phyloP scores from a whole-genome alignment of 2,888 invertebrate genomes.

The Hypomecis punctinalis region DNA sequence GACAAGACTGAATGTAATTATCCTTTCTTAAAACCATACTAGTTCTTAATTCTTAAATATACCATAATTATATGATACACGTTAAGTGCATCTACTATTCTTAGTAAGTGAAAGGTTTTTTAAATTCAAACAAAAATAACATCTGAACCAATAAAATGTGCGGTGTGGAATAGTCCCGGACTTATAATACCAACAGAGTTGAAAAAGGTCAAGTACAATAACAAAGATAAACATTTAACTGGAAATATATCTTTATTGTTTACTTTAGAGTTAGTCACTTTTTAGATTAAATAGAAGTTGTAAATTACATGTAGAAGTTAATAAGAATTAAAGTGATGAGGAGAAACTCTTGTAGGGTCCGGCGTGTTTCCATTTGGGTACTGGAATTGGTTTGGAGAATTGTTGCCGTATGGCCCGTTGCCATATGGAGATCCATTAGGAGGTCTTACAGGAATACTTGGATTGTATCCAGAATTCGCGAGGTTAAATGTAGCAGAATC shows the following conservation, averaged over 20 bases:
- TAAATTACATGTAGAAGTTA: slow-evolving; percentile 8
- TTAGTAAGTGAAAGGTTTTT: too few species aligned
- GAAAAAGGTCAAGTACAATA: slow-evolving; percentile 8
- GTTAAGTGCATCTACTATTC: too few species aligned
- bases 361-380: slow-evolving; percentile 43
- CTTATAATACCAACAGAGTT: not conserved
- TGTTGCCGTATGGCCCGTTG: slow-evolving; percentile 37
- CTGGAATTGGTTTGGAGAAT: slow-evolving; percentile 27
- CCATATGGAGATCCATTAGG: slow-evolving; percentile 19
- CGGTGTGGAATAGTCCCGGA: too few species aligned
- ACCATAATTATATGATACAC: too few species aligned
- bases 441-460: slow-evolving; percentile 43
- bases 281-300: not conserved
- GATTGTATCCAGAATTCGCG: slow-evolving; percentile 36
- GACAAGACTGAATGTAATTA: too few species aligned
- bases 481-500: slow-evolving; percentile 35
- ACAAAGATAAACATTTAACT: slow-evolving; percentile 16
- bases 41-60: too few species aligned
- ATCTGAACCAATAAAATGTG: too few species aligned
- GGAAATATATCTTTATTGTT: not conserved
- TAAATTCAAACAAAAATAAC: too few species aligned
- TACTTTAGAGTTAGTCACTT: not conserved
- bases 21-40: too few species aligned
- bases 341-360: slow-evolving; percentile 52
- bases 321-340: slow-evolving; percentile 52